A percentile compares a stretch with the other conserved stretches of the same genome.
phyloP scores from a whole-genome alignment of 2,113 vertebrate genomes.

The Chelonoidis abingdonii region DNA sequence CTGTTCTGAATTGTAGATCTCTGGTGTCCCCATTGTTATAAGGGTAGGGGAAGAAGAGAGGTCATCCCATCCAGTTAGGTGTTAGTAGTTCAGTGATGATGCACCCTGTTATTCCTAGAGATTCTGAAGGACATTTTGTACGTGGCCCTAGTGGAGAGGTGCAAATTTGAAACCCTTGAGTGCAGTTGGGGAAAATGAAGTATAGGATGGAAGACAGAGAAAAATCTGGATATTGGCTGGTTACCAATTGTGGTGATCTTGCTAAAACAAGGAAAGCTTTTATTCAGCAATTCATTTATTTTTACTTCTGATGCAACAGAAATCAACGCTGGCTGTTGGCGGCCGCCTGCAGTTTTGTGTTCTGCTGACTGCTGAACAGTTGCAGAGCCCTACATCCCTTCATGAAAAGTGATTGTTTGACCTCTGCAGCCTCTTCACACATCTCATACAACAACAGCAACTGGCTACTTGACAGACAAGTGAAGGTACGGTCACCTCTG shows the following conservation, averaged over 20 bases:
- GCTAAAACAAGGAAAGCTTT: neutral
- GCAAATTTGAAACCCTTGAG: neutral
- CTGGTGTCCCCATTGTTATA: conserved; percentile 52
- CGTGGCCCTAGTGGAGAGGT: neutral
- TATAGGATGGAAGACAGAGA: neutral
- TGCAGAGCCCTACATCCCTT: neutral
- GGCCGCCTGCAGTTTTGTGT: neutral
- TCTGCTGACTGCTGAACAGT: neutral
- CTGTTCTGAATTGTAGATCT: conserved; percentile 64
- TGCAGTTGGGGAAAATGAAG: neutral
- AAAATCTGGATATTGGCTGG: neutral
- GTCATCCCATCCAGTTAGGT: conserved; percentile 62
- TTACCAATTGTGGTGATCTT: neutral
- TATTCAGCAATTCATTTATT: neutral
- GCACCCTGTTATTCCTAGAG: conserved; percentile 44
- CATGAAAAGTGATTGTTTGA: neutral
- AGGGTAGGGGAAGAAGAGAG: conserved; percentile 36
- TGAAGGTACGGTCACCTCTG: neutral
- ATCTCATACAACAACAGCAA: neutral
- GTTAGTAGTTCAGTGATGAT: conserved; percentile 31
- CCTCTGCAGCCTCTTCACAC: neutral
- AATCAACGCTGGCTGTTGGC: neutral
- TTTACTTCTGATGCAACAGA: neutral
- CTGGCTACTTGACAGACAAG: neutral
- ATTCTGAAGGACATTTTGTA: neutral